These are phyloP conservation scores for Heterocephalus glaber DNA, from an alignment of 2,113 vertebrate genomes.

Conservation along the genomic window DNA sequence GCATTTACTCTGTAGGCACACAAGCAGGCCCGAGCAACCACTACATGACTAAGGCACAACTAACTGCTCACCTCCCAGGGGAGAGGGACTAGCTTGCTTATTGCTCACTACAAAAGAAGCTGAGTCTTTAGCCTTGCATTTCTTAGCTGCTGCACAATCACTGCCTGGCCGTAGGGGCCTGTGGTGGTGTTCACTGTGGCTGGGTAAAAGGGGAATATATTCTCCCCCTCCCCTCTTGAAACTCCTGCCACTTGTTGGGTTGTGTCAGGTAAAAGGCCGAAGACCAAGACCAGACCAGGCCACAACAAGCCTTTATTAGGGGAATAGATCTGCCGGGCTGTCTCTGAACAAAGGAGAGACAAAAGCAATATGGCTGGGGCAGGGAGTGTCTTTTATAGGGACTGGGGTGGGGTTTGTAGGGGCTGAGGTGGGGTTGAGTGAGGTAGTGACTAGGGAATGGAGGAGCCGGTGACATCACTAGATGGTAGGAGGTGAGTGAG, in stretches of 20 bases:
- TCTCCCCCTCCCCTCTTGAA: background rate
- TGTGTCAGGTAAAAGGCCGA: too few species aligned
- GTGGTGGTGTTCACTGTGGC: background rate
- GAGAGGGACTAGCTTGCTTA: background rate
- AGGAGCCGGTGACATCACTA: too few species aligned
- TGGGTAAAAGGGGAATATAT: background rate
- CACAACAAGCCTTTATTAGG: too few species aligned
- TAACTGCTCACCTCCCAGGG: background rate
- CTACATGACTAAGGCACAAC: background rate
- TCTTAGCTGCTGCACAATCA: background rate
- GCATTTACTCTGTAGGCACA: background rate
- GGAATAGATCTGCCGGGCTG: too few species aligned
- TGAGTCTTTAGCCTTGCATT: background rate
- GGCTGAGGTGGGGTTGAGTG: too few species aligned
- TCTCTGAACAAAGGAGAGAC: too few species aligned
- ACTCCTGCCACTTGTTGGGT: background rate
- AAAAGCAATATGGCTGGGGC: too few species aligned
- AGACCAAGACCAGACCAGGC: too few species aligned
- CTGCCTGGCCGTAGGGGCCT: background rate
- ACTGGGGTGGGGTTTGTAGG: too few species aligned
- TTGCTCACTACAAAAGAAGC: background rate
- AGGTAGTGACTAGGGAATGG: too few species aligned
- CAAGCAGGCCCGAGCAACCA: background rate
- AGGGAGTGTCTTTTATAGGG: too few species aligned
- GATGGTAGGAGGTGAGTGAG: too few species aligned